Conservation (phyloP, 2,888 invertebrate species). For the Smittia aterrima region DNA sequence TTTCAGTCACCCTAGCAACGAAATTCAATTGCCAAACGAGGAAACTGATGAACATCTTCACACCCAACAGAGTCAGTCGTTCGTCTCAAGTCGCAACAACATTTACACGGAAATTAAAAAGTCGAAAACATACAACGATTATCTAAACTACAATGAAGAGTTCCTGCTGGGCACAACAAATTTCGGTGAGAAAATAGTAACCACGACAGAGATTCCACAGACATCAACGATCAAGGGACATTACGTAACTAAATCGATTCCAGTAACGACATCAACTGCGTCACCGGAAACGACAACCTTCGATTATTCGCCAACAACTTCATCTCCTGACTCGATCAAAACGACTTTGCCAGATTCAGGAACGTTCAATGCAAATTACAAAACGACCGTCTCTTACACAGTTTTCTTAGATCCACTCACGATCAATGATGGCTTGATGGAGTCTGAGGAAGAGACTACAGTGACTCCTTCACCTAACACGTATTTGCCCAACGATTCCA, state of each 20-base stretch:
- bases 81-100: conserved; percentile 59
- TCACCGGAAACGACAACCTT: conserved; percentile 46
- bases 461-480: conserved; percentile 52
- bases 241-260: conserved; percentile 43
- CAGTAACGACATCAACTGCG: conserved; percentile 42
- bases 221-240: conserved; percentile 42
- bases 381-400: conserved; percentile 59
- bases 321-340: conserved; percentile 49
- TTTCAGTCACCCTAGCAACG: conserved; percentile 50
- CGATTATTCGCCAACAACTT: conserved; percentile 49
- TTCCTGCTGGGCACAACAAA: conserved; percentile 20
- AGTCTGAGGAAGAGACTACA: conserved; percentile 49
- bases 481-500: conserved; percentile 48
- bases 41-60: conserved; percentile 65
- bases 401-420: conserved; percentile 69
- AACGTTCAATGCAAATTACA: conserved; percentile 46
- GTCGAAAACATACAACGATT: conserved; percentile 42
- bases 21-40: conserved; percentile 52
- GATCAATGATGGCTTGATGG: conserved; percentile 65
- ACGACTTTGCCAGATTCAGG: conserved; percentile 40
- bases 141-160: conserved; percentile 42
- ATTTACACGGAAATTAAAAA: conserved; percentile 29
- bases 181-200: conserved; percentile 25
- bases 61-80: conserved; percentile 69
- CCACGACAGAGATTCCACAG: conserved; percentile 28